phyloP scores from a whole-genome alignment of 2,113 vertebrate genomes.

The Isurus oxyrinchus region DNA sequence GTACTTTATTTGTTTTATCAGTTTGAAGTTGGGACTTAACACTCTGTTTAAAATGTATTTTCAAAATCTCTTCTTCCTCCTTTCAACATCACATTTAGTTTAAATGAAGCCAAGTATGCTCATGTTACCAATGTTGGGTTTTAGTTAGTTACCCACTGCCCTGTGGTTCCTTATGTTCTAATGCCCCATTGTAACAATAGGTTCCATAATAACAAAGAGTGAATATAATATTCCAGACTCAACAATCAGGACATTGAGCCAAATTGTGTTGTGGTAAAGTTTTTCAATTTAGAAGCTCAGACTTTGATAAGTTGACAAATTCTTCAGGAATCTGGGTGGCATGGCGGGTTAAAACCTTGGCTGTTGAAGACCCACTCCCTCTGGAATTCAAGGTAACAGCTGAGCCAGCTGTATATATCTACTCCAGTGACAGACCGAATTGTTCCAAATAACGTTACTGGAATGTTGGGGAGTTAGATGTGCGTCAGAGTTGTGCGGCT shows the following conservation, averaged over 20 bases:
- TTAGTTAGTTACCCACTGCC: background rate
- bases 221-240: background rate
- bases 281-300: background rate
- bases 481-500: constrained; percentile 24
- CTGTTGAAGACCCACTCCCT: constrained; percentile 22
- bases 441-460: constrained; percentile 26
- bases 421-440: constrained; percentile 10
- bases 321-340: background rate
- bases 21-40: background rate
- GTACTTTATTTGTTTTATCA: background rate
- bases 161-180: background rate
- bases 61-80: background rate
- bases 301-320: background rate
- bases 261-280: background rate
- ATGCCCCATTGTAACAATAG: background rate
- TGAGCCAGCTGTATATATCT: constrained; percentile 32
- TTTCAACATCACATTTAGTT: background rate
- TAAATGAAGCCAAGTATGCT: background rate
- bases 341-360: constrained; percentile 16
- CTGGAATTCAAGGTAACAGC: constrained; percentile 26
- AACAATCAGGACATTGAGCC: background rate
- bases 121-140: background rate
- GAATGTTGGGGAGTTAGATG: constrained; percentile 27
- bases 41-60: background rate
- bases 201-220: background rate